These are phyloP conservation scores for Agrochola circellaris DNA, from an alignment of 2,888 invertebrate genomes.

Conservation along the genomic window DNA sequence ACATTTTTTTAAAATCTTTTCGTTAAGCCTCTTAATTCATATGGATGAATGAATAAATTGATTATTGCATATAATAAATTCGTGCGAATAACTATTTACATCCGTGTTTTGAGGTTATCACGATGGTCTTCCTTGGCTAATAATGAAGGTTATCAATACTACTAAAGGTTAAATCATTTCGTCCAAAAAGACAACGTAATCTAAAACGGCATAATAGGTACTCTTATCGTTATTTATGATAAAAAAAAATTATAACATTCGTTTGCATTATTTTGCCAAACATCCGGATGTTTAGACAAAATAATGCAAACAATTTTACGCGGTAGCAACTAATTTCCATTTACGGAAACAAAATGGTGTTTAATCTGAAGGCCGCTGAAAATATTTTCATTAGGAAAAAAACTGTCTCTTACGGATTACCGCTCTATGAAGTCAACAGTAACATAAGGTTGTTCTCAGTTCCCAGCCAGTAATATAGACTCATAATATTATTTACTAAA, in stretches of 20 bases:
- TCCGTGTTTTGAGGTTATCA: background rate
- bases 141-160: background rate
- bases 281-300: background rate
- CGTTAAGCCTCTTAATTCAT: no score
- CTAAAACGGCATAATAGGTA: background rate
- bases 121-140: background rate
- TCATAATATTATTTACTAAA: slow-evolving; percentile 16
- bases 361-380: background rate
- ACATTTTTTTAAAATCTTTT: no score
- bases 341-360: background rate
- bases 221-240: background rate
- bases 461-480: background rate
- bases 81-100: background rate
- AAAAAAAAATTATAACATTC: background rate
- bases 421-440: background rate
- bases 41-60: background rate
- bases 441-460: background rate
- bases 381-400: background rate
- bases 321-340: background rate
- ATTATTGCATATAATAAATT: background rate
- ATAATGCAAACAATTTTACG: background rate
- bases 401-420: background rate
- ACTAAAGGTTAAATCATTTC: background rate
- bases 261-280: background rate
- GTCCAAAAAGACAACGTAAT: background rate